These are phyloP conservation scores for Sebastes minor DNA, from an alignment of 2,797 vertebrate genomes.

Conservation along the genomic window DNA sequence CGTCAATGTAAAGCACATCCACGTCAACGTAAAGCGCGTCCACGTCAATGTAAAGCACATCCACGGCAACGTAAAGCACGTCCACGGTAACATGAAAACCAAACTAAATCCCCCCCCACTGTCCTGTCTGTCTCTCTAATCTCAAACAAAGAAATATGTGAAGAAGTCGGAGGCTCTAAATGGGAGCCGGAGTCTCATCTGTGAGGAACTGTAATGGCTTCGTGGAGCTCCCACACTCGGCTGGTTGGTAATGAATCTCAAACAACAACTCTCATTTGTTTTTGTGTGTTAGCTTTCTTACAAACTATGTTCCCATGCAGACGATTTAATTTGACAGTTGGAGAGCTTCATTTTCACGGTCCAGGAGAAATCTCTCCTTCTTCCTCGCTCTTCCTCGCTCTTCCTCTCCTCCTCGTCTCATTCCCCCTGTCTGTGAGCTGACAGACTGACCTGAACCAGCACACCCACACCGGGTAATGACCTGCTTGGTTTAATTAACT, in stretches of 20 bases:
- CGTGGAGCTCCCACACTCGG: not conserved
- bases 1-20: no score
- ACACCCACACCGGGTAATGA: slow-evolving; percentile 9
- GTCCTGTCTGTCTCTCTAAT: no score
- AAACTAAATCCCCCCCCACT: no score
- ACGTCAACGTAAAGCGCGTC: no score
- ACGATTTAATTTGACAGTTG: slow-evolving; percentile 56
- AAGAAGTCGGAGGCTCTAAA: not conserved
- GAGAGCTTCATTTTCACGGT: slow-evolving; percentile 36
- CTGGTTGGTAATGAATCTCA: slow-evolving; percentile 22
- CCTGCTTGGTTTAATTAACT: slow-evolving; percentile 48
- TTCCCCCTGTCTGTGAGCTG: not conserved
- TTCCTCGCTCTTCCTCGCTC: not conserved
- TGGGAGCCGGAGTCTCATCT: not conserved
- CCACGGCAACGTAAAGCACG: no score
- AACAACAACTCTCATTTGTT: slow-evolving; percentile 26
- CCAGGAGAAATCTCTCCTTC: not conserved
- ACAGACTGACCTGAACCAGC: not conserved
- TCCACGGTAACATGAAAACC: no score
- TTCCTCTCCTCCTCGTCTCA: not conserved
- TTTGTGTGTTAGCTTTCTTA: slow-evolving; percentile 26
- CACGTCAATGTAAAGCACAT: fast-evolving
- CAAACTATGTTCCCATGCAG: slow-evolving; percentile 16
- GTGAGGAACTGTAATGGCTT: not conserved
- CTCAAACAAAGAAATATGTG: not conserved